Percentiles rank a stretch among this genome's conserved stretches.
Conservation (phyloP, 2,113 vertebrate genomes). For the Budorcas taxicolor region DNA sequence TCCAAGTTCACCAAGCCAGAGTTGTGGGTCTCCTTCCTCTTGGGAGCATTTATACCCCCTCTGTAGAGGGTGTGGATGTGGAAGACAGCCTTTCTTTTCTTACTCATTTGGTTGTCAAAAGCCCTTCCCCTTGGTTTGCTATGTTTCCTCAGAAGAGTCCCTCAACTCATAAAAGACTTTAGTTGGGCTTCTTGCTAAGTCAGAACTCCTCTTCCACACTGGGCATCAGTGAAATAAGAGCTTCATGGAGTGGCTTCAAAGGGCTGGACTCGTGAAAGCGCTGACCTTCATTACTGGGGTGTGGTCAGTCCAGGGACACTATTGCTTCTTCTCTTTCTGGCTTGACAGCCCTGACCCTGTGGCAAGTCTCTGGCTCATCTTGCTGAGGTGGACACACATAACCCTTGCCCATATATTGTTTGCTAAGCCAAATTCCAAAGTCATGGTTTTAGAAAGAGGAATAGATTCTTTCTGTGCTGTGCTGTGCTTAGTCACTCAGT, state of each 20-base stretch:
- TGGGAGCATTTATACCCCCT: conserved; percentile 56
- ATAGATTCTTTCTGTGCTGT: not conserved
- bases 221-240: conserved; percentile 36
- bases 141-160: conserved; percentile 52
- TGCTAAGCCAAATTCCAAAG: not conserved
- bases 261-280: conserved; percentile 35
- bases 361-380: not conserved
- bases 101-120: conserved; percentile 37
- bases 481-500: not conserved
- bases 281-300: not conserved
- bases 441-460: not conserved
- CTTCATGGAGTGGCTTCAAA: conserved; percentile 66
- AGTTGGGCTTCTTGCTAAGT: conserved; percentile 59
- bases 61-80: conserved; percentile 40
- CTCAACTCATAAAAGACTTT: conserved; percentile 72
- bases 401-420: not conserved
- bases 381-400: not conserved
- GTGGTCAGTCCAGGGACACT: not conserved
- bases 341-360: not conserved
- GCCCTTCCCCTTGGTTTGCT: conserved; percentile 44
- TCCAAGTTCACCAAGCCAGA: not conserved
- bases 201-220: conserved; percentile 44
- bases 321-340: not conserved
- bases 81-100: conserved; percentile 34
- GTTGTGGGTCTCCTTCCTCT: not conserved